A percentile compares a stretch with the other conserved stretches of the same genome.
These are phyloP conservation scores for Eupithecia subfuscata DNA, from an alignment of 2,888 invertebrate genomes.

Conservation along the genomic window DNA sequence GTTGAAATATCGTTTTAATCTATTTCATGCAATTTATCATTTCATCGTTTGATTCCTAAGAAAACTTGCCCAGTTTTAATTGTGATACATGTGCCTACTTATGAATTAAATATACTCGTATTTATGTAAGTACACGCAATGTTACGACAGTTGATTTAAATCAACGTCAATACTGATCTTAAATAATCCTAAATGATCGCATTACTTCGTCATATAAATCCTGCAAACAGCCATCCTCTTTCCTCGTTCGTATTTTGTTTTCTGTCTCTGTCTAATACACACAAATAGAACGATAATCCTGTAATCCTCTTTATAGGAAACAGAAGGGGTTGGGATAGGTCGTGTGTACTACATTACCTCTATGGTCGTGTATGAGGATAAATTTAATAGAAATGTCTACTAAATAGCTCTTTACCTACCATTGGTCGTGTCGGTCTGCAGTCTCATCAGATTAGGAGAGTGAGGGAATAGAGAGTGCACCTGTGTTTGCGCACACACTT, in stretches of 20 bases:
- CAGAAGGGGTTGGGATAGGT: slow-evolving; percentile 41
- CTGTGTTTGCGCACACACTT: background rate
- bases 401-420: background rate
- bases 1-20: too few species aligned
- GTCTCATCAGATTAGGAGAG: background rate
- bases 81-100: too few species aligned
- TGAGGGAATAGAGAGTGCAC: background rate
- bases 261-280: slow-evolving; percentile 10
- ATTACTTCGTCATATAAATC: slow-evolving; percentile 14
- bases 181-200: slow-evolving; percentile 24
- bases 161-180: background rate
- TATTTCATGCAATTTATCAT: too few species aligned
- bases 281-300: slow-evolving; percentile 30
- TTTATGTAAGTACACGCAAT: background rate
- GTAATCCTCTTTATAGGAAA: slow-evolving; percentile 43
- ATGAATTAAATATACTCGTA: too few species aligned
- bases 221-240: slow-evolving; percentile 14
- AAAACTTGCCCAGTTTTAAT: background rate
- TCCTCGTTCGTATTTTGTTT: background rate
- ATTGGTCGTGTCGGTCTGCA: background rate
- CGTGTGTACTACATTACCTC: slow-evolving; percentile 14
- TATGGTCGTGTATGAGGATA: slow-evolving; percentile 37
- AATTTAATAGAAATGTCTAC: too few species aligned
- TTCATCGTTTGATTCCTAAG: background rate
- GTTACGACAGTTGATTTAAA: slow-evolving; percentile 1